Percentiles rank a stretch among this genome's conserved stretches.
These are phyloP conservation scores for Pristionchus japonicus DNA, from an alignment of 2,888 invertebrate genomes.

Conservation along the genomic window DNA sequence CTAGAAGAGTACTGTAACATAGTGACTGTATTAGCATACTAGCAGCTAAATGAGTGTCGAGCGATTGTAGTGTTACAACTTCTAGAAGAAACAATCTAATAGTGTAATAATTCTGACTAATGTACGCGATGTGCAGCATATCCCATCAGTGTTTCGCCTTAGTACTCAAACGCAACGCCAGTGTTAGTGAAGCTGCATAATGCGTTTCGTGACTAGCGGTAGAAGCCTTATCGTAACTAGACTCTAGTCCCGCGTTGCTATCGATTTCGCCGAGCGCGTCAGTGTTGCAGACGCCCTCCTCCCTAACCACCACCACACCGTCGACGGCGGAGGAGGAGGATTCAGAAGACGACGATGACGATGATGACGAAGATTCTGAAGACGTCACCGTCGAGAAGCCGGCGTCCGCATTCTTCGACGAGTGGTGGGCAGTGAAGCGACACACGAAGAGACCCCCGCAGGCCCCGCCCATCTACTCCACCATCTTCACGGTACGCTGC, in stretches of 20 bases:
- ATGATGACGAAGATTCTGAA: neutral
- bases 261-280: too few relatives aligned
- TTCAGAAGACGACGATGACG: neutral
- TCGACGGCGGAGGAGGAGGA: neutral
- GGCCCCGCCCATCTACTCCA: constrained; percentile 45
- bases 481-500: constrained; percentile 46
- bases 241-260: neutral
- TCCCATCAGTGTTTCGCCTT: neutral
- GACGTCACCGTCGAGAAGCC: neutral
- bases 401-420: constrained; percentile 34
- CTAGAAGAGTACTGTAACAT: neutral
- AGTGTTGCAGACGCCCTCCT: neutral
- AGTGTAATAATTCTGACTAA: neutral
- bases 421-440: constrained; percentile 15
- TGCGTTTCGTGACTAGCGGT: neutral
- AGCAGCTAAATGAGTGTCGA: neutral
- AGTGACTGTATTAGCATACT: neutral
- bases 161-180: neutral
- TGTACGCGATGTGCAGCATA: neutral
- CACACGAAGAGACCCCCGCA: constrained; percentile 43
- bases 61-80: neutral
- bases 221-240: neutral
- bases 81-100: neutral
- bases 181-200: neutral
- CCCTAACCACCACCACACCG: neutral